Percentiles rank a stretch among this genome's conserved stretches.
These are phyloP conservation scores for Anarhynchus alexandrinus DNA, from an alignment of 2,113 vertebrate species.

Conservation along the genomic window DNA sequence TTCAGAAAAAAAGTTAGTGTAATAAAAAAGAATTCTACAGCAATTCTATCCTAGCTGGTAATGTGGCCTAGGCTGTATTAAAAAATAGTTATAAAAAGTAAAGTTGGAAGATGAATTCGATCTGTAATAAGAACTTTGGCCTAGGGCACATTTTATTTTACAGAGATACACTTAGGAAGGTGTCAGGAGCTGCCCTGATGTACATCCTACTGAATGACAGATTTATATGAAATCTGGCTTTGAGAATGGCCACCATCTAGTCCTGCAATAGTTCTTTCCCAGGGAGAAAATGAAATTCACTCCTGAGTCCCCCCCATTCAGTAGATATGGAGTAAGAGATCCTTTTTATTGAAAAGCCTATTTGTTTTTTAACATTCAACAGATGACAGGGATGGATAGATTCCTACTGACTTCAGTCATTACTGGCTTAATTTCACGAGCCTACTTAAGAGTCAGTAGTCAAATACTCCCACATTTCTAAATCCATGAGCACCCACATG, in stretches of 20 bases:
- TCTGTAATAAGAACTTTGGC: neutral
- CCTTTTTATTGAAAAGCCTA: neutral
- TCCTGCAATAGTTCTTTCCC: neutral
- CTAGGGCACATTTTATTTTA: neutral
- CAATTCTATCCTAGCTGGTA: neutral
- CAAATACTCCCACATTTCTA: neutral
- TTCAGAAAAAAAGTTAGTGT: neutral
- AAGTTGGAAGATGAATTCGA: neutral
- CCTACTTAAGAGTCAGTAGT: neutral
- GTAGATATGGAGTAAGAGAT: neutral
- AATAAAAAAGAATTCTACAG: neutral
- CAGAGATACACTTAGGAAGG: neutral
- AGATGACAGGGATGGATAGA: neutral
- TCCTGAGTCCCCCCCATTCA: rapidly evolving
- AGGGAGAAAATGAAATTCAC: neutral
- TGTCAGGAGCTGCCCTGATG: neutral
- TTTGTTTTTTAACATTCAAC: neutral
- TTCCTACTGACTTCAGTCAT: neutral
- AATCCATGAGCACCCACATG: neutral
- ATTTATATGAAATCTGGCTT: neutral
- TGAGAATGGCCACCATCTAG: neutral
- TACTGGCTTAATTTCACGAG: neutral
- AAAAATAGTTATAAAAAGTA: neutral
- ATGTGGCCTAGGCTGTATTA: neutral
- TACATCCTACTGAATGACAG: neutral